Evolutionary conservation across 1,140 invertebrate genomes (phyloP).

Genomic region (Pemphigus obesinymphae): DNA sequence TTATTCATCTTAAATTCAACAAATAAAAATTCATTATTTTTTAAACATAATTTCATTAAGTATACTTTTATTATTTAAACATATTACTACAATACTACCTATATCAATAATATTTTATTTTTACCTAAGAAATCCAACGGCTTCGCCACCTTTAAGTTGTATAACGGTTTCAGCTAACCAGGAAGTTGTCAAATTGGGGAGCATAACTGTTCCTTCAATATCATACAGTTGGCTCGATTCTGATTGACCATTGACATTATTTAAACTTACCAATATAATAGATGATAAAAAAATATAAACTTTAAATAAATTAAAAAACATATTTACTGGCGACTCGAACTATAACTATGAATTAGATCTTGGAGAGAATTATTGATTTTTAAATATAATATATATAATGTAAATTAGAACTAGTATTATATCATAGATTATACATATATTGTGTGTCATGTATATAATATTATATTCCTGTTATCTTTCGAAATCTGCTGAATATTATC

Average conservation of each 20-base stretch:
- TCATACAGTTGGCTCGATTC: constrained; percentile 39
- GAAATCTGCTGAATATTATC: not conserved
- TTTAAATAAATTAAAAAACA: not conserved
- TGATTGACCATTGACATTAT: not conserved
- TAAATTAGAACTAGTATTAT: not conserved
- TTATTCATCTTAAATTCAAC: too few species aligned
- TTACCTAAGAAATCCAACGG: constrained; percentile 75
- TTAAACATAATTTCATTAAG: too few species aligned
- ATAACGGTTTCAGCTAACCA: constrained; percentile 77
- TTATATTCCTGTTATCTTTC: not conserved
- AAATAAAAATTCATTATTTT: too few species aligned
- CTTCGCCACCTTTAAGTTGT: constrained; percentile 81
- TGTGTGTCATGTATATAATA: too few species aligned
- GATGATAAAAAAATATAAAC: not conserved
- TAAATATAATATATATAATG: not conserved
- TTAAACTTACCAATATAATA: not conserved
- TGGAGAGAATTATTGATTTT: not conserved
- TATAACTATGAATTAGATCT: not conserved
- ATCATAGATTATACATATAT: too few species aligned
- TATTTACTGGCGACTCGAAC: not conserved
- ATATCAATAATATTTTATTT: too few species aligned
- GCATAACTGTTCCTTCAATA: constrained; percentile 65
- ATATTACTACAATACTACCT: too few species aligned
- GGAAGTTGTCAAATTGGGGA: constrained; percentile 57
- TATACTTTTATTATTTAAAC: too few species aligned